Evolutionary conservation across 2,113 vertebrate species (phyloP), one percentile per base, ranked within the genome.

Genomic region (Neopipo cinnamomea): DNA sequence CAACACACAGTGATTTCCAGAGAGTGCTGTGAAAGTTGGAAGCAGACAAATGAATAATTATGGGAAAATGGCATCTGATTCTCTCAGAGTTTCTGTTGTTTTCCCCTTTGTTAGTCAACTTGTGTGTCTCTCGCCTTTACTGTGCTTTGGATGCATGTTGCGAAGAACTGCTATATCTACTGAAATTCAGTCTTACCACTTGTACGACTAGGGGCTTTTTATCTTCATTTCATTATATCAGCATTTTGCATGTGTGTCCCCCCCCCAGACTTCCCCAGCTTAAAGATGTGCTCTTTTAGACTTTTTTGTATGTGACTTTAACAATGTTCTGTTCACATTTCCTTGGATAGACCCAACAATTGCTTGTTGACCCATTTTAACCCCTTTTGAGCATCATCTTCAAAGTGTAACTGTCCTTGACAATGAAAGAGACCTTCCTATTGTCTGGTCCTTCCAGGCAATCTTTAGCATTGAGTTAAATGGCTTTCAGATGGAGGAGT

Each of bases 341-440:
- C 97, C 95, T 97, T 97, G 95, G 98, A 97, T 97, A 96, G 97
- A 94, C 91, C 95, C 95, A 96, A 98, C 98, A 98, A 98, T 98
- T 98, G 97, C 96, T 97, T 97, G 97, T 94, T 98, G 98, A 99
- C 98, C 98, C 98, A 97, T 97, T 97, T 98, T 98, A 98, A 99
- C 98, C 98, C 97, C 98, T 98, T 98, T 98, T 98, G 98, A 99
- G 97, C 97, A 56, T 98, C 98, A 98, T 98, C 98, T 98, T 98
- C 98, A 98, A 98, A 98, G 98, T 99, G 98, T 98, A 98, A 99
- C 98, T 99, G 99, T 99, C 98, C 98, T 98, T 98, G 98, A 99
- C 98, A 99, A 99, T 99, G 98, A 98, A 98, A 92, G 94, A 98
- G 98, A 98, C 98, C 98, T 98, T 98, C 98, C 96, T 97, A 98